A percentile compares a stretch with the other conserved stretches of the same genome.
These are phyloP conservation scores for Mandrillus leucophaeus DNA, from an alignment of 2,113 vertebrate species.

Conservation along the genomic window DNA sequence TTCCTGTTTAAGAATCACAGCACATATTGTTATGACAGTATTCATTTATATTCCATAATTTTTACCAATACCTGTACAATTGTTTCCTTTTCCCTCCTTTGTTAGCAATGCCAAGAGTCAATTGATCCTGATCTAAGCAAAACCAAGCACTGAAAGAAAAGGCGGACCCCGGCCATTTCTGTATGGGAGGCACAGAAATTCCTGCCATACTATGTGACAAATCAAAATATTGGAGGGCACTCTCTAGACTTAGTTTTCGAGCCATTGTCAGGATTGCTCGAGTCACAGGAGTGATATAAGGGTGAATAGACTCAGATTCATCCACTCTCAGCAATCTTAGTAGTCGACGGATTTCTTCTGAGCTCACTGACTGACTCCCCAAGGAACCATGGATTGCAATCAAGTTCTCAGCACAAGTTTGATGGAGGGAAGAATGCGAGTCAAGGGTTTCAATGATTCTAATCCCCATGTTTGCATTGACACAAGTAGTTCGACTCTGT, in stretches of 20 bases:
- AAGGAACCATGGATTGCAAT: slow-evolving; percentile 92
- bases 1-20: slow-evolving; percentile 33
- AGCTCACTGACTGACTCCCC: slow-evolving; percentile 94
- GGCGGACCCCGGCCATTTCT: slow-evolving; percentile 94
- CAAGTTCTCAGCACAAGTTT: slow-evolving; percentile 92
- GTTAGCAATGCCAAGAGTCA: slow-evolving; percentile 79
- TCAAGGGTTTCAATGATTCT: slow-evolving; percentile 89
- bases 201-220: slow-evolving; percentile 95
- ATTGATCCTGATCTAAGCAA: slow-evolving; percentile 94
- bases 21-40: background rate
- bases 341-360: slow-evolving; percentile 90
- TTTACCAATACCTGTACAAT: slow-evolving; percentile 92
- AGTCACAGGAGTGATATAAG: slow-evolving; percentile 89
- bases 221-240: slow-evolving; percentile 97
- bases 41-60: slow-evolving; percentile 28
- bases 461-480: slow-evolving; percentile 94
- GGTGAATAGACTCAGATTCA: slow-evolving; percentile 85
- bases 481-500: slow-evolving; percentile 94
- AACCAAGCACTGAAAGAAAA: slow-evolving; percentile 97
- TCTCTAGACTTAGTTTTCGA: slow-evolving; percentile 93
- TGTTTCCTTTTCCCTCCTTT: slow-evolving; percentile 96
- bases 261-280: slow-evolving; percentile 93
- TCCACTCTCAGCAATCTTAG: slow-evolving; percentile 90
- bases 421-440: slow-evolving; percentile 85
- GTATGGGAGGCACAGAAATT: slow-evolving; percentile 92